Conservation (phyloP, 2,888 invertebrate genomes). For the Drosophila fulvimacula region DNA sequence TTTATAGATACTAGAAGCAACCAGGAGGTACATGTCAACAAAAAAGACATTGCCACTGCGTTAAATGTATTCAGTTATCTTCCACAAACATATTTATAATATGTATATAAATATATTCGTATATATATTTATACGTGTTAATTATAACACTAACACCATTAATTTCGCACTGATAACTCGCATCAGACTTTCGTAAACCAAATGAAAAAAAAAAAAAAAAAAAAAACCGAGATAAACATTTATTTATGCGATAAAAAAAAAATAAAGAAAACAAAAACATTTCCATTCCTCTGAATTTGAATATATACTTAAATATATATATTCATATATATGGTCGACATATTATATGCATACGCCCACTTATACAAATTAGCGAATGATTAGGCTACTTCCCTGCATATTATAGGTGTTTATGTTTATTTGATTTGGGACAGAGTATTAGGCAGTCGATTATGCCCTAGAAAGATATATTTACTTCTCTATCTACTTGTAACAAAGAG, state of each 20-base stretch:
- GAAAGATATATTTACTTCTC: not conserved
- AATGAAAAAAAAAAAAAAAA: not conserved
- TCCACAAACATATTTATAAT: not conserved
- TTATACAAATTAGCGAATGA: not conserved
- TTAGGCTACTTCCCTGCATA: not conserved
- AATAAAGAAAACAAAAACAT: not conserved
- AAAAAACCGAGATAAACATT: not conserved
- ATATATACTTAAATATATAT: not conserved
- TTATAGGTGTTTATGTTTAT: not conserved
- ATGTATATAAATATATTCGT: not conserved
- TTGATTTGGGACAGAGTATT: not conserved
- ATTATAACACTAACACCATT: slow-evolving; percentile 7
- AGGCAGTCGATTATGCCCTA: not conserved
- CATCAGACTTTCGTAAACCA: not conserved
- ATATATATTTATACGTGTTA: not conserved
- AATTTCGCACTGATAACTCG: slow-evolving; percentile 8
- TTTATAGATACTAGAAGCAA: not conserved
- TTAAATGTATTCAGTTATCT: slow-evolving; percentile 6
- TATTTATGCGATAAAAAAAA: not conserved
- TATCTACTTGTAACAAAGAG: not conserved
- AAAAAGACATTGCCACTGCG: not conserved
- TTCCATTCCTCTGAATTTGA: not conserved
- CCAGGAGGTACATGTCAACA: not conserved
- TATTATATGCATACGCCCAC: not conserved
- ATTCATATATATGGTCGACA: not conserved